Base-by-base conservation (phyloP, 2,113 vertebrate genomes). In the Vidua macroura region DNA sequence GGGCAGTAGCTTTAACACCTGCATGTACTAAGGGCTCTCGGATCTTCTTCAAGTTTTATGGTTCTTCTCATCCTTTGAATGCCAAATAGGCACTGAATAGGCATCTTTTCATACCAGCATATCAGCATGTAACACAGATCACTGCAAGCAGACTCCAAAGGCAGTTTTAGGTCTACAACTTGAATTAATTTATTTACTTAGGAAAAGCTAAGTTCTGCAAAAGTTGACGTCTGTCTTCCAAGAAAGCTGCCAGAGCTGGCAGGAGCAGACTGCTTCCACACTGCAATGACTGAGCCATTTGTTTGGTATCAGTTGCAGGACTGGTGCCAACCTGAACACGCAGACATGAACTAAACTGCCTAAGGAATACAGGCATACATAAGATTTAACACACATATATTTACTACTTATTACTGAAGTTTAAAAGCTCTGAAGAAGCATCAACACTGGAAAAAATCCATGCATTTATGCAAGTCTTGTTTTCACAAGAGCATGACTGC, bases 21-120 rank as follows among this genome's bases (percentile, higher is more conserved):
- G 13, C 0, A 1, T 0, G 0, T 27, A 9, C 8, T 20, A 28
- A 31, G 19, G 35, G 8, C 2, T 3, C 8, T 24, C 35, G 69
- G 6, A 88, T 35, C 20, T 33, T 68, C 25, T 33, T 53, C 48
- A 44, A 35, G 13, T 43, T 80, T 73, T 51, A 59, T 4, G 7
- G 44, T 28, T 83, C 20, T 64, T 68, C 31, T 63, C 15, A 68
- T 17, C 15, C 43, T n/a, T 35, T 1, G 1, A 83, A 68, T 43
- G 14, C 25, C 30, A 41, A 52, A 81, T 51, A 11, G 15, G 20
- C 19, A 77, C 22, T 11, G 8, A 37, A 63, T 41, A 2, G 18
- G 9, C 13, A 59, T 28, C 46, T 63, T 33, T 76, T 49, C 39
- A 43, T 30, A 86, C 7, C 15, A n/a, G 51, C 48, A 11, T 27